phyloP scores from a whole-genome alignment of 2,797 vertebrate genomes.

The Characodon lateralis region DNA sequence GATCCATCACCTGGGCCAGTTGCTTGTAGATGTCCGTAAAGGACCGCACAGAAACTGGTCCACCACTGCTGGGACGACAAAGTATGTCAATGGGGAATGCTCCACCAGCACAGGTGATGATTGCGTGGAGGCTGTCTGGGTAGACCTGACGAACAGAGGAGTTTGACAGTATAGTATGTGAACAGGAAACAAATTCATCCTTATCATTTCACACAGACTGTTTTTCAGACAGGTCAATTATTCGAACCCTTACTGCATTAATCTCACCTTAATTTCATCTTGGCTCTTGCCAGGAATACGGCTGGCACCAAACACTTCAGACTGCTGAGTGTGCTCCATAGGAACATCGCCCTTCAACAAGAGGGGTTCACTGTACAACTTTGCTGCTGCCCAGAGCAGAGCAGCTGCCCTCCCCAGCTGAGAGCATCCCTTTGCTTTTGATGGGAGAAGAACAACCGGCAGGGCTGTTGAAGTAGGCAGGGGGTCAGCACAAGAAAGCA shows the following conservation, averaged over 20 bases:
- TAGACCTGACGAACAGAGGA: conserved; percentile 69
- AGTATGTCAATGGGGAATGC: conserved; percentile 80
- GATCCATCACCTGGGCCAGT: conserved; percentile 64
- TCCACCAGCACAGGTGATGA: conserved; percentile 74
- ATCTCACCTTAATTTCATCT: conserved; percentile 81
- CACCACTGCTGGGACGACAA: conserved; percentile 51
- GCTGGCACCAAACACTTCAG: conserved; percentile 79
- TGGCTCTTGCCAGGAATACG: conserved; percentile 75
- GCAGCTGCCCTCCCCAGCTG: conserved; percentile 77
- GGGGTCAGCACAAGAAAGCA: conserved; percentile 76
- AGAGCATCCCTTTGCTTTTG: conserved; percentile 51
- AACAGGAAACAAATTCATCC: background rate
- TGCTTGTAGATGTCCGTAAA: conserved; percentile 78
- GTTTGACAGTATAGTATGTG: background rate
- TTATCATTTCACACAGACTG: background rate
- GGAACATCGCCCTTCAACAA: conserved; percentile 73
- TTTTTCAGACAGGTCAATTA: background rate
- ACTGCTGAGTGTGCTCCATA: conserved; percentile 82
- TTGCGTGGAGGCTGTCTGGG: conserved; percentile 80
- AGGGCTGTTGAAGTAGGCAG: conserved; percentile 79
- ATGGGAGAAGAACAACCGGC: conserved; percentile 75
- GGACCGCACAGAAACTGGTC: conserved; percentile 60
- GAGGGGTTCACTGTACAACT: conserved; percentile 76
- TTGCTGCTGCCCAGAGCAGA: conserved; percentile 82
- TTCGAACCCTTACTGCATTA: background rate